These are phyloP conservation scores for Phaenicophaeus curvirostris DNA, from an alignment of 2,797 vertebrate species.

Conservation along the genomic window DNA sequence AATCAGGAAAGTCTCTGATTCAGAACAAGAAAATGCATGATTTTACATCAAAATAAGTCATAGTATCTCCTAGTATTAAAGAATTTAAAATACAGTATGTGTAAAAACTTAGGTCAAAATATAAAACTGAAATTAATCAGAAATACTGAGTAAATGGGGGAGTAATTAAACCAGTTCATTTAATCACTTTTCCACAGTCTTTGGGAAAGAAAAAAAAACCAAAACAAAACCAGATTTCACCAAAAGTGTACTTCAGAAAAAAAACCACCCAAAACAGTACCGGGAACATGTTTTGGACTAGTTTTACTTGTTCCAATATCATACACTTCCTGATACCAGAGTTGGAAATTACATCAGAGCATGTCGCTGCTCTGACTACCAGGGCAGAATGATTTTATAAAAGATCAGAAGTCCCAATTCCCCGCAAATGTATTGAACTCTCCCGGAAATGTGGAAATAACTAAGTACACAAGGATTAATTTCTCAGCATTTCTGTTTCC, in stretches of 20 bases:
- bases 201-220: not conserved
- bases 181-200: not conserved
- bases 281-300: not conserved
- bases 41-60: not conserved
- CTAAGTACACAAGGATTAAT: not conserved
- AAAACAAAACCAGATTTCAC: not conserved
- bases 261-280: not conserved
- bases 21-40: not conserved
- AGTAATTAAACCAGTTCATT: not conserved
- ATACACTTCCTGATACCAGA: not conserved
- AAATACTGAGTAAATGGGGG: accelerated
- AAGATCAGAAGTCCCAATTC: not conserved
- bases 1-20: not conserved
- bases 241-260: not conserved
- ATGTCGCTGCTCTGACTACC: not conserved
- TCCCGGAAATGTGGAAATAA: not conserved
- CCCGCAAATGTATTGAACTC: not conserved
- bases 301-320: slow-evolving; percentile 1
- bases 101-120: not conserved
- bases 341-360: not conserved
- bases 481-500: not conserved
- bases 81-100: not conserved
- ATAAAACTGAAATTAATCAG: not conserved
- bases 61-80: not conserved
- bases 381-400: not conserved